Base-by-base conservation (phyloP, 1,140 invertebrate species). In the Lithobius niger region DNA sequence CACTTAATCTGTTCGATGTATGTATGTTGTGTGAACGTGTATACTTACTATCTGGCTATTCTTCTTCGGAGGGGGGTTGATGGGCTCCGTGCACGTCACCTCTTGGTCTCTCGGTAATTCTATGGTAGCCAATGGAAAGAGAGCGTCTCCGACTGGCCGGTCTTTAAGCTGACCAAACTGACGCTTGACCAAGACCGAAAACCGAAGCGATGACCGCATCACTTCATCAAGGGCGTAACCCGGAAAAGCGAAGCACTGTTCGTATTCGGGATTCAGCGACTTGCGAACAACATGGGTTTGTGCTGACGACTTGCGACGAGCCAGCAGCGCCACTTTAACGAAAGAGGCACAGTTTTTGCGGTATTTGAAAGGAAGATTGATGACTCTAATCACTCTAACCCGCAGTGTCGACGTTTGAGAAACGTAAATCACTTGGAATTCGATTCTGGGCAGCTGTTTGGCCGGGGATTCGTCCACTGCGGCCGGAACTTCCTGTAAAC, bases 281-380 rank as follows among this genome's bases (percentile, higher is more conserved):
- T 53, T 53, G 3, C 26, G 19, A 10, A 42, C 18, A 4, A 53
- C 51, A 3, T 36, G 19, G 26, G 51, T 53, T 21, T 19, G 15
- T 10, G 18, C 26, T 10, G 51, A 53, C 2, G 51, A 53, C 26
- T 53, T 53, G 13, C 28, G 26, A 2, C 51, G 27, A 21, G 51
- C 51, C 13, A 53, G n/a, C 2, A 53, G 36, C 13, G 51, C 36
- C 4, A 53, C 51, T 40, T 53, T 53, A 13, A 53, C 51, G 27
- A 40, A 53, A 16, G 51, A 53, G 19, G 51, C 36, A 24, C 51
- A 53, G 16, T 40, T 53, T 36, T 40, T 36, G 13, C 51, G 27
- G 24, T 40, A 53, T 22, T 22, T 21, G 2, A 53, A 21, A 13
- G 51, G 31, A 4, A 45, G 18, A 45, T 45, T 45, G 43, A 13